These are phyloP conservation scores for Brachionus paranguensis DNA, from an alignment of 1,140 invertebrate genomes.

Conservation along the genomic window DNA sequence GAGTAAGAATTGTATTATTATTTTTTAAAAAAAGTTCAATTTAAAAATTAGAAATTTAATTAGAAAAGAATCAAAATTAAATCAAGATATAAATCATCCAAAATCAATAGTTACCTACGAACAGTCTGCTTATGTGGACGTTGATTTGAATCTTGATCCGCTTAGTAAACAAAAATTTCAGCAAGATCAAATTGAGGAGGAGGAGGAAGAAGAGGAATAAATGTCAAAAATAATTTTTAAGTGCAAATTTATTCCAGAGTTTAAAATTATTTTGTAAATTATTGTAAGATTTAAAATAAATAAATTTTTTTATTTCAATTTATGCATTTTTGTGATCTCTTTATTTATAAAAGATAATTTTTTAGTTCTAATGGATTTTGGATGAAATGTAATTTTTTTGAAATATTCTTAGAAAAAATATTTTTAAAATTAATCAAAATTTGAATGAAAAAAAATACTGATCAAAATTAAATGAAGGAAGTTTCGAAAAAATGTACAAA, in stretches of 20 bases:
- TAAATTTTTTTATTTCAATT: too few relatives aligned
- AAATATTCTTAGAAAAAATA: too few relatives aligned
- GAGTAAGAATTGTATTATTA: not conserved
- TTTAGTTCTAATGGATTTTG: too few relatives aligned
- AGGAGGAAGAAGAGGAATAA: constrained; percentile 4
- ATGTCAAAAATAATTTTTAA: not conserved
- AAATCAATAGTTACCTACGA: not conserved
- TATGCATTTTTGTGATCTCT: too few relatives aligned
- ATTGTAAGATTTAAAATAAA: too few relatives aligned
- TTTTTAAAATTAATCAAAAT: too few relatives aligned
- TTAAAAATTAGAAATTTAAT: not conserved
- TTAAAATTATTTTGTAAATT: too few relatives aligned
- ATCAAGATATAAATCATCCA: not conserved
- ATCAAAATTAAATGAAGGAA: too few relatives aligned
- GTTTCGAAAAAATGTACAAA: too few relatives aligned
- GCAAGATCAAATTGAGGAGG: not conserved
- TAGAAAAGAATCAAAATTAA: not conserved
- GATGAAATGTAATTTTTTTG: too few relatives aligned
- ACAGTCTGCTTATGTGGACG: not conserved
- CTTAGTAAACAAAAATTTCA: not conserved
- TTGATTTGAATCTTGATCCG: not conserved
- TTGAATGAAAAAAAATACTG: too few relatives aligned
- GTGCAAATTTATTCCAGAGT: not conserved
- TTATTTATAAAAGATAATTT: too few relatives aligned
- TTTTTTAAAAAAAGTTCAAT: not conserved